These are phyloP conservation scores for Passer domesticus DNA, from an alignment of 2,113 vertebrate species.

Conservation along the genomic window DNA sequence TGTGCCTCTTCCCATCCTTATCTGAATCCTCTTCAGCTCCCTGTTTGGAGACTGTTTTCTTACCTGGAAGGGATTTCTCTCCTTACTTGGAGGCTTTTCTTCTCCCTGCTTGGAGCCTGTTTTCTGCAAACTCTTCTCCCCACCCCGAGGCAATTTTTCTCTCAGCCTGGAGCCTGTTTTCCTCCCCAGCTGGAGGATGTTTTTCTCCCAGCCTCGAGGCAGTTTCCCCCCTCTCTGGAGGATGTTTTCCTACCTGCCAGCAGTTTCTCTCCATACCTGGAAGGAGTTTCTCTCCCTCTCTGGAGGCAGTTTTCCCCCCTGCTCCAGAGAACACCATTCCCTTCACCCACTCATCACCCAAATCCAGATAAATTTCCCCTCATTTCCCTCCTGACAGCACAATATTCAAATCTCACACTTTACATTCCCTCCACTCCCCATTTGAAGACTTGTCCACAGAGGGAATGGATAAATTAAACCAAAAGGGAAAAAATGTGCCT, in stretches of 20 bases:
- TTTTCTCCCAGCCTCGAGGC: background rate
- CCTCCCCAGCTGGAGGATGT: background rate
- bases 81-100: background rate
- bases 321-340: background rate
- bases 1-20: background rate
- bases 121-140: background rate
- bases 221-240: background rate
- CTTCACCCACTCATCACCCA: background rate
- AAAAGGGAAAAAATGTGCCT: background rate
- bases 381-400: background rate
- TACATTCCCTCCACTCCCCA: rapidly evolving
- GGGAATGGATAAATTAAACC: background rate
- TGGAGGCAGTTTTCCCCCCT: background rate
- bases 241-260: background rate
- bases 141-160: background rate
- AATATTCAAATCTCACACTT: background rate
- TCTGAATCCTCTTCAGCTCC: background rate
- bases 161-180: background rate
- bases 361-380: background rate
- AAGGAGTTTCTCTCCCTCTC: background rate
- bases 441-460: background rate
- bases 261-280: background rate
- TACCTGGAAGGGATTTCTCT: background rate
- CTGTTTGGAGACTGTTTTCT: background rate
- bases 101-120: background rate